Base-by-base conservation (phyloP, 2,113 vertebrate genomes). In the Paramormyrops kingsleyae region DNA sequence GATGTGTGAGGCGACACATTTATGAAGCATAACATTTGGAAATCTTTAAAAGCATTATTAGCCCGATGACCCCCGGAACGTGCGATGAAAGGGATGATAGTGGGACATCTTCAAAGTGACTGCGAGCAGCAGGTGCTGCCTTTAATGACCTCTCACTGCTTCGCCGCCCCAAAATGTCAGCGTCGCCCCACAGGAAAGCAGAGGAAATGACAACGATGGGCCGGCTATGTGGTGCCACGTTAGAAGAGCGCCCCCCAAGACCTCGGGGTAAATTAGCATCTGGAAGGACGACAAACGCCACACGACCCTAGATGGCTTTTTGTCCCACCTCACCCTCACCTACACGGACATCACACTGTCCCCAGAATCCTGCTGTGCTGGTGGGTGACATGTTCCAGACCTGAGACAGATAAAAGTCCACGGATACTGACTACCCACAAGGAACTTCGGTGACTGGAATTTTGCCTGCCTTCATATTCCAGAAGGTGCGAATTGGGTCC, bases 221-320 rank as follows among this genome's bases (percentile, higher is more conserved):
- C 49, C n/a, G 27, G 27, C n/a, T 35, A 27, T 8, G n/a, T 85
- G 83, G 83, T 85, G 44, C 10, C 44, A 5, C 10, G 42, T 13
- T n/a, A 31, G 97, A 95, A 5, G 97, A 97, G 90, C 93, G 91
- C 94, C 97, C 95, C 95, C 93, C 97, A 98, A 35, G 97, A 97
- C 96, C 53, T 96, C 95, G 2, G 92, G 94, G 94, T 97, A 98
- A 92, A 97, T 94, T 74, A n/a, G 94, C 27, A 98, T 97, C 91
- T 95, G 97, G 91, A 96, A 96, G 85, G 94, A 96, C 86, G 95
- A 94, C 92, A 96, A 77, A 77, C 12, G 24, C 27, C 31, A 15
- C 13, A 31, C 12, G 27, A 15, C 4, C 70, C 12, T 35, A 8
- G 42, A 83, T 3, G 80, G 2, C 19, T 8, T 83, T 39, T 3